phyloP scores from a whole-genome alignment of 1,140 invertebrate genomes.

The Grapholita molesta region DNA sequence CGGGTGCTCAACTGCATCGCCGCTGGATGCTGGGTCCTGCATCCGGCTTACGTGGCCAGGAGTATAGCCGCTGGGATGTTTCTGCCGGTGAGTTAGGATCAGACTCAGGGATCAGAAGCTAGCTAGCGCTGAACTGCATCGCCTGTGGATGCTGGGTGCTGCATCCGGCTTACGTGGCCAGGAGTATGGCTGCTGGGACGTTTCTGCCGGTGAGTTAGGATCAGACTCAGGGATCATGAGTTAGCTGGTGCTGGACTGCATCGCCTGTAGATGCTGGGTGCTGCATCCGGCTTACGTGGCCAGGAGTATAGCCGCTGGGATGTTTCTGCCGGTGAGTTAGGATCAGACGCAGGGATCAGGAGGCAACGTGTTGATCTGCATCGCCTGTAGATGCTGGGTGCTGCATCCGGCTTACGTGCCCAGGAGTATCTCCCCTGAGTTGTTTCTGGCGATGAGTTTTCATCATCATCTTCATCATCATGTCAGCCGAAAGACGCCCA shows the following conservation, averaged over 20 bases:
- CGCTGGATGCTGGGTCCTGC: conserved; percentile 91
- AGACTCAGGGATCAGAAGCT: conserved; percentile 83
- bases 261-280: conserved; percentile 78
- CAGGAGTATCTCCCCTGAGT: conserved; percentile 80
- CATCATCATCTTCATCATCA: too few species aligned
- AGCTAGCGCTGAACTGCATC: conserved; percentile 90
- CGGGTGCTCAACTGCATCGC: conserved; percentile 91
- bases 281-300: conserved; percentile 88
- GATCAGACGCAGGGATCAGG: too few species aligned
- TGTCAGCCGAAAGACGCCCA: too few species aligned
- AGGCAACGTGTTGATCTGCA: too few species aligned
- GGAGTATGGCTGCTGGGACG: conserved; percentile 77
- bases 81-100: conserved; percentile 75
- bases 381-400: conserved; percentile 78
- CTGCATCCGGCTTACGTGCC: conserved; percentile 88
- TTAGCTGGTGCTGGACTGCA: too few species aligned
- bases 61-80: conserved; percentile 81
- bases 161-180: conserved; percentile 85
- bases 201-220: background rate
- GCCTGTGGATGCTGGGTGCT: conserved; percentile 93
- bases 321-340: conserved; percentile 80
- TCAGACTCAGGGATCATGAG: too few species aligned
- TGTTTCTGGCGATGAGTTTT: conserved; percentile 81
- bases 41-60: conserved; percentile 85
- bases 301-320: conserved; percentile 80